Evolutionary conservation across 2,113 vertebrate species (phyloP), one percentile per base, ranked within the genome.

Genomic region (Dicrurus megarhynchus): DNA sequence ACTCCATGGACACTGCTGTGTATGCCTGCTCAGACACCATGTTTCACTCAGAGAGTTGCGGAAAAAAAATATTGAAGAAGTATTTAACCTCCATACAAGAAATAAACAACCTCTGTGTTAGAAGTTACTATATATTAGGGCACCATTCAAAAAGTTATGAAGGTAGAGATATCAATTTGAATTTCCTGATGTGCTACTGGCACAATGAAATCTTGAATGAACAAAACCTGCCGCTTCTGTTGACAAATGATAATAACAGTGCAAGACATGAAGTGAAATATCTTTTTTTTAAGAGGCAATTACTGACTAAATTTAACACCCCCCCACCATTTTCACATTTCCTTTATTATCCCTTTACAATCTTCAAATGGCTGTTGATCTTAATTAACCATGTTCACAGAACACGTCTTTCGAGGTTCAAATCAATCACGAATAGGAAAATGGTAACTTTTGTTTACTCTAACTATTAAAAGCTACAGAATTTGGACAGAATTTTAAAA

Each of bases 321-420:
- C 1, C 0, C 0, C 3, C 6, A 3, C 12, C 4, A 2, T 56
- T 83, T 76, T 64, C 30, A n/a, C 7, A 16, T 37, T 12, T 28
- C 5, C 6, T 69, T 82, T 24, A 18, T 39, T 65, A 83, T 30
- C 3, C 16, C 7, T 70, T 65, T 46, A 19, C n/a, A 37, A 9
- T 67, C 17, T 75, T 78, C 52, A 85, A 26, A 53, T 22, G 19
- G 4, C 20, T 70, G n/a, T 8, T 49, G 41, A 53, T 67, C 33
- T 69, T 74, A 69, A 73, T 56, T 70, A 88, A 32, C 2, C 10
- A 11, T 12, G 5, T 67, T 71, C 46, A 74, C 12, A 81, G 24
- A 84, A 52, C 12, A 56, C 3, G 69, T 39, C 4, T 77, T 77
- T 53, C 28, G 6, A 30, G 20, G 13, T 68, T 73, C 35, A 63